phyloP scores from a whole-genome alignment of 2,113 vertebrate genomes.

The Lycocorax pyrrhopterus region DNA sequence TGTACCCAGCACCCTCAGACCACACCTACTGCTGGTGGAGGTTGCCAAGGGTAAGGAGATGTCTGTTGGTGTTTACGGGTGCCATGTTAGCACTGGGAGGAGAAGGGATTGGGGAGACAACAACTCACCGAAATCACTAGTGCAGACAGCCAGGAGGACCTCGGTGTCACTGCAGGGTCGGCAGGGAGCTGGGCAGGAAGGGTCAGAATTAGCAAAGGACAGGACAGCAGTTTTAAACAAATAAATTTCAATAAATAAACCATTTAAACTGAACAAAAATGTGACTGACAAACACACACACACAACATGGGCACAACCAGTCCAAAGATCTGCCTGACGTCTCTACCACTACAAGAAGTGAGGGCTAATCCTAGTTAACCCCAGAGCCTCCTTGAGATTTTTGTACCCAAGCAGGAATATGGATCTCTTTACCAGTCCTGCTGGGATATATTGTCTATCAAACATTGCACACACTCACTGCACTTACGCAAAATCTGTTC shows the following conservation, averaged over 20 bases:
- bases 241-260: background rate
- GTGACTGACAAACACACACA: background rate
- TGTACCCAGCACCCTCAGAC: background rate
- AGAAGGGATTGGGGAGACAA: background rate
- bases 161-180: conserved; percentile 90
- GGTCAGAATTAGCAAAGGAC: background rate
- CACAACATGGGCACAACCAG: rapidly evolving
- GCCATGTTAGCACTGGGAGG: background rate
- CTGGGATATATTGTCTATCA: background rate
- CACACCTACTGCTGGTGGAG: background rate
- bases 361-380: background rate
- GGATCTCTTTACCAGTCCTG: background rate
- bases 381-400: background rate
- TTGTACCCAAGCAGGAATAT: background rate
- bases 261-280: background rate
- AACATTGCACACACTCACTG: background rate
- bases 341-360: background rate
- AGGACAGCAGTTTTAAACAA: background rate
- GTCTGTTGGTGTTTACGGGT: background rate
- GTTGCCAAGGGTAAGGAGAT: background rate
- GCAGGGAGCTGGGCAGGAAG: conserved; percentile 79
- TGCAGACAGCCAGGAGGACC: conserved; percentile 91
- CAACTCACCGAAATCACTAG: conserved; percentile 93
- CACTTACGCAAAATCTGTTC: background rate
- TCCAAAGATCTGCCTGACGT: background rate